A percentile compares a stretch with the other conserved stretches of the same genome.
Evolutionary conservation across 2,113 vertebrate species (phyloP).

Genomic region (Podarcis raffonei): DNA sequence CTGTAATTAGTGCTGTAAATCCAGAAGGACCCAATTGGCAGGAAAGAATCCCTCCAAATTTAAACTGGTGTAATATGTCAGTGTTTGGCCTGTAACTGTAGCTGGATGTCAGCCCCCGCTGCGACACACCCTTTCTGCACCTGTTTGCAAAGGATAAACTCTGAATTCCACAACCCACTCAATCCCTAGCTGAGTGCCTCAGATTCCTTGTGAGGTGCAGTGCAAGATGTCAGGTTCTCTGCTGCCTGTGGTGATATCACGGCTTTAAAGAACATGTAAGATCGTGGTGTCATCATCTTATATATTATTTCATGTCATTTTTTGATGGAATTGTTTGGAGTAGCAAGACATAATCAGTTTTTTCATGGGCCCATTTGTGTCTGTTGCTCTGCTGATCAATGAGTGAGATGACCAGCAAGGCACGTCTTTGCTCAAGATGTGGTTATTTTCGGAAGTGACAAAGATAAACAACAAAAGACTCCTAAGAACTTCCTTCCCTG

Average conservation of each 20-base stretch:
- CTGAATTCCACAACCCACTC: background rate
- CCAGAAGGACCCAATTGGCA: conserved; percentile 16
- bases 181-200: background rate
- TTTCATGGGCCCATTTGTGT: background rate
- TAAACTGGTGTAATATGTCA: conserved; percentile 10
- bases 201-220: conserved; percentile 12
- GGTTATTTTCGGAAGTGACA: conserved; percentile 39
- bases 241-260: background rate
- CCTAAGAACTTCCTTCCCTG: conserved; percentile 58
- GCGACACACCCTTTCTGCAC: background rate
- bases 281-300: background rate
- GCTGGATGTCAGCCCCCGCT: conserved; percentile 6
- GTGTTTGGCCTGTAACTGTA: background rate
- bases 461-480: conserved; percentile 41
- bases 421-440: conserved; percentile 14
- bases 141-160: background rate
- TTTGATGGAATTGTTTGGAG: background rate
- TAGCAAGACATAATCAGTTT: background rate
- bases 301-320: background rate
- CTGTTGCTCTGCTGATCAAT: background rate
- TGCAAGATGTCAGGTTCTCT: background rate
- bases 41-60: background rate
- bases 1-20: background rate
- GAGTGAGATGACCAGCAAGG: conserved; percentile 4
- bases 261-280: background rate